Percentiles rank a stretch among this genome's conserved stretches.
These are phyloP conservation scores for Arenicola marina DNA, from an alignment of 2,888 invertebrate species.

Conservation along the genomic window DNA sequence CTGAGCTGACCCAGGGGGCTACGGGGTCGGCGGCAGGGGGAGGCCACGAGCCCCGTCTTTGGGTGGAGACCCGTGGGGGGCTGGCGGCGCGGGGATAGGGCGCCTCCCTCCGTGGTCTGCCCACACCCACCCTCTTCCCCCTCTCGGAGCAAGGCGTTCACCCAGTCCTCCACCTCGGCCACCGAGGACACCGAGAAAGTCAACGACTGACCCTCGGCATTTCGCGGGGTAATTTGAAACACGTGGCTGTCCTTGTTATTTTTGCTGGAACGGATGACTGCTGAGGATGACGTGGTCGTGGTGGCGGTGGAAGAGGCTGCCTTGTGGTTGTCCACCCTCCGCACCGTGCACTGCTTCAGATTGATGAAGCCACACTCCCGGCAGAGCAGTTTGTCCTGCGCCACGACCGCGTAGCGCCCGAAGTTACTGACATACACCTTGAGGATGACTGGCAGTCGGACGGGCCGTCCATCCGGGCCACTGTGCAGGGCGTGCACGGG, in stretches of 20 bases:
- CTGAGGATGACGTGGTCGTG: neutral
- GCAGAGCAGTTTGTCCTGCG: constrained; percentile 8
- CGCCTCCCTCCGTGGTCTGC: too few relatives aligned
- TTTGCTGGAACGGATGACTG: neutral
- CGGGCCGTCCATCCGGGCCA: neutral
- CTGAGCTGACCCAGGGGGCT: neutral
- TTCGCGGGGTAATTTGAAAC: neutral
- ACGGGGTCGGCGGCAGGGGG: neutral
- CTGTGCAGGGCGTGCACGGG: neutral
- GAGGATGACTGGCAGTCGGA: constrained; percentile 6
- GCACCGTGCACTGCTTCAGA: constrained; percentile 10
- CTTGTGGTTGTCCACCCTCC: neutral
- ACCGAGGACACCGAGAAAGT: neutral
- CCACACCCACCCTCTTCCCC: too few relatives aligned
- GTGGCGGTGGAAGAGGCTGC: neutral
- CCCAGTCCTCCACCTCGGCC: neutral
- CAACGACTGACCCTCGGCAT: neutral
- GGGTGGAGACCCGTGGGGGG: neutral
- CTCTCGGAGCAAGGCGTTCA: neutral
- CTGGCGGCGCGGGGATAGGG: too few relatives aligned
- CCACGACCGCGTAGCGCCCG: constrained; percentile 13
- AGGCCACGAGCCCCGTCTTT: neutral
- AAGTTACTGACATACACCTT: constrained; percentile 8
- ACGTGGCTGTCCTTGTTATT: neutral
- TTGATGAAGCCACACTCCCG: constrained; percentile 18